A percentile compares a stretch with the other conserved stretches of the same genome.
Conservation (phyloP, 1,140 invertebrate genomes). For the Plectrocnemia conspersa region DNA sequence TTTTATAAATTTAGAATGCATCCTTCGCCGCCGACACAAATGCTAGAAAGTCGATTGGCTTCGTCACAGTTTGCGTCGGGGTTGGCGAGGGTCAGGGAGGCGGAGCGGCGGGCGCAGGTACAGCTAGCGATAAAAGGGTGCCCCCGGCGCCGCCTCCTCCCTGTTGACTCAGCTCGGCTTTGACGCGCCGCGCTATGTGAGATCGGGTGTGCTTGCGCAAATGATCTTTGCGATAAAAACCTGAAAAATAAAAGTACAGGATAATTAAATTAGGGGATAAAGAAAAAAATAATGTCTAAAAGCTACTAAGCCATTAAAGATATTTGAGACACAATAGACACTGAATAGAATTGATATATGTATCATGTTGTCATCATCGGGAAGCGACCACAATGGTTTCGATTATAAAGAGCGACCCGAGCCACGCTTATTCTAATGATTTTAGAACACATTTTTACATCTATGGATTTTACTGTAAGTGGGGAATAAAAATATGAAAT, state of each 20-base stretch:
- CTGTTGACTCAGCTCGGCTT: constrained; percentile 73
- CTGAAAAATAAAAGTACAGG: constrained; percentile 38
- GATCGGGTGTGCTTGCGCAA: constrained; percentile 75
- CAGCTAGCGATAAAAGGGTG: constrained; percentile 30
- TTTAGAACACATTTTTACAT: no score
- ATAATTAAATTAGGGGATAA: constrained; percentile 5
- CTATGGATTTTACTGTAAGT: no score
- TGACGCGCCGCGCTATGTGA: constrained; percentile 74
- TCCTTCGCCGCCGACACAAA: constrained; percentile 47
- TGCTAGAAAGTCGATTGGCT: constrained; percentile 43
- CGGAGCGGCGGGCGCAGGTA: constrained; percentile 36
- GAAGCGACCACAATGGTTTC: no score
- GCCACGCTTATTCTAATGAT: no score
- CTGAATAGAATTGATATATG: no score
- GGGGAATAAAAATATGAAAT: no score
- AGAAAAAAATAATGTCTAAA: constrained; percentile 8
- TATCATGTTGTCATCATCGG: no score
- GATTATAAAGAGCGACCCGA: no score
- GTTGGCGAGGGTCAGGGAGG: constrained; percentile 32
- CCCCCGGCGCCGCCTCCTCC: constrained; percentile 39
- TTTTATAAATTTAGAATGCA: constrained; percentile 37
- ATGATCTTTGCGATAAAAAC: constrained; percentile 72
- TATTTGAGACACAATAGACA: background rate
- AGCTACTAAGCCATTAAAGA: background rate
- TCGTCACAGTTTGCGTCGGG: constrained; percentile 26